Conservation (phyloP, 2,797 vertebrate genomes). For the Pagetopsis macropterus region DNA sequence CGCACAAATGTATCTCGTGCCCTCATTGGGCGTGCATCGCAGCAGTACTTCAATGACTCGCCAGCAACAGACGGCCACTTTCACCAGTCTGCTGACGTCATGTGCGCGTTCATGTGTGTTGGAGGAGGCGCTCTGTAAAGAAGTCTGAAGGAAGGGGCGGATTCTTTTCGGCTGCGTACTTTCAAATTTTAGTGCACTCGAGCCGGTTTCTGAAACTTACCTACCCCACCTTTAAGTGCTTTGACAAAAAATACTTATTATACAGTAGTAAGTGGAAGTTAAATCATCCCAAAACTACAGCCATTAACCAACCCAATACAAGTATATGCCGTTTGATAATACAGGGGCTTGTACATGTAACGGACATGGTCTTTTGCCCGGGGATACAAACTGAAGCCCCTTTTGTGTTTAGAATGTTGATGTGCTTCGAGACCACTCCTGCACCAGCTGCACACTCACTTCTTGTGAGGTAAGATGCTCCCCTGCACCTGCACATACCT, state of each 20-base stretch:
- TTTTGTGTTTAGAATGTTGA: slow-evolving; percentile 14
- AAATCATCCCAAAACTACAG: neutral
- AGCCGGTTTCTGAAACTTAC: too few relatives aligned
- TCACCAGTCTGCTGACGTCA: too few relatives aligned
- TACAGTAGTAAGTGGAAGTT: neutral
- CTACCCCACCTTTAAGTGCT: too few relatives aligned
- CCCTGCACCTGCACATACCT: slow-evolving; percentile 44
- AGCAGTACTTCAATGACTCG: too few relatives aligned
- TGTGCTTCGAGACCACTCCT: slow-evolving; percentile 7
- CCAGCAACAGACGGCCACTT: too few relatives aligned
- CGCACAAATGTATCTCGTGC: too few relatives aligned
- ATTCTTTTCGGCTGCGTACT: too few relatives aligned
- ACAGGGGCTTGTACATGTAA: neutral
- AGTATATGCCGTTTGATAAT: neutral
- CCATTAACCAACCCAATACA: neutral
- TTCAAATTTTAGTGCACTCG: too few relatives aligned
- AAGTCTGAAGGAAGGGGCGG: too few relatives aligned
- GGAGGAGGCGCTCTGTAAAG: too few relatives aligned
- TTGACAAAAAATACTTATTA: neutral
- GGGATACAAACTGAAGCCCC: slow-evolving; percentile 18
- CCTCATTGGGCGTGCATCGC: too few relatives aligned
- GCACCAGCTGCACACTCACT: slow-evolving; percentile 24
- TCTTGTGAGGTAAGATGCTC: slow-evolving; percentile 3
- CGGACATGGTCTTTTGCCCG: slow-evolving; percentile 11
- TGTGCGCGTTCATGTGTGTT: too few relatives aligned